These are phyloP conservation scores for Ataeniobius toweri DNA, from an alignment of 2,797 vertebrate genomes.

Conservation along the genomic window DNA sequence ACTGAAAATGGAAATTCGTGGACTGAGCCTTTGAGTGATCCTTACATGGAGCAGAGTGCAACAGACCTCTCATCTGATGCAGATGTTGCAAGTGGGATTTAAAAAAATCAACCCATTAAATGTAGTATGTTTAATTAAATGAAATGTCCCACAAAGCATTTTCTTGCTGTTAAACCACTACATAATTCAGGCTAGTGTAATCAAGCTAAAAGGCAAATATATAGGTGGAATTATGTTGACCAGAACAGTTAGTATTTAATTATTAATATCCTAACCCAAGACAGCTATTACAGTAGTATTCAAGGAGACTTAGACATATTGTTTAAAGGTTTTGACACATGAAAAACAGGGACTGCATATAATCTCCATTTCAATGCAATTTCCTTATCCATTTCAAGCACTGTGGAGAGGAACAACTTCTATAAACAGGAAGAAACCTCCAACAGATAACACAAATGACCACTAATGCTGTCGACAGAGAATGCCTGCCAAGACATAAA, in stretches of 20 bases:
- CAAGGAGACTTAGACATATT: neutral
- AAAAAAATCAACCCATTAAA: neutral
- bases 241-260: neutral
- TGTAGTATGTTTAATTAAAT: neutral
- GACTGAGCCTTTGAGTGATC: slow-evolving; percentile 11
- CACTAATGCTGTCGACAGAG: neutral
- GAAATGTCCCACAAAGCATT: neutral
- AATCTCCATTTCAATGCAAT: neutral
- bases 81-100: neutral
- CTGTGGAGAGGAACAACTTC: neutral
- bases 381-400: neutral
- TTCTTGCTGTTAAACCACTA: slow-evolving; percentile 1
- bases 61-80: neutral
- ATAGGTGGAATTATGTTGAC: neutral
- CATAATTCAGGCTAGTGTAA: neutral
- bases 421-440: neutral
- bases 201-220: neutral
- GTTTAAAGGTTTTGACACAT: neutral
- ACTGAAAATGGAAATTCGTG: slow-evolving; percentile 25
- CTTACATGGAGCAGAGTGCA: neutral
- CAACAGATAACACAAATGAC: neutral
- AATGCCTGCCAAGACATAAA: neutral
- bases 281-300: neutral
- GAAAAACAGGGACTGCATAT: neutral
- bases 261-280: neutral